Base-by-base conservation (phyloP, 2,888 invertebrate species). In the Hyles lineata region DNA sequence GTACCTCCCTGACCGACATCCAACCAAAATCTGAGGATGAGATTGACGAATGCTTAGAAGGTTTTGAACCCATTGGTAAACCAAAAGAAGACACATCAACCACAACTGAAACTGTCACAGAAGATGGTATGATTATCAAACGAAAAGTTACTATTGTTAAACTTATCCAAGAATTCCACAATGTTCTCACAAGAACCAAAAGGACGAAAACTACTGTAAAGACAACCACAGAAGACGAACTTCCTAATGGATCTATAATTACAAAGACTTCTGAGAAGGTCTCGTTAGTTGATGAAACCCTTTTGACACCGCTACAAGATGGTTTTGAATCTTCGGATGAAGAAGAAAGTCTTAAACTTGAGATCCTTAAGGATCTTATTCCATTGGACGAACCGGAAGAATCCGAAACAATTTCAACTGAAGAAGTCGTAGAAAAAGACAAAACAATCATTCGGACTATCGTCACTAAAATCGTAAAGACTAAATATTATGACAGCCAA, bases 231-330 rank as follows among this genome's bases (percentile, higher is more conserved):
- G 91, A 91, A 86, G 94, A 95, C 79, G 89, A 90, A 81, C 84
- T 91, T 77, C 91, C 92, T 2, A 90, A 93, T 85, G 92, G 93
- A 9, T 87, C 91, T 25, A 77, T 92, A n/a, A 82, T 87, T 17
- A 90, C 88, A 43, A 92, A 87, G 81, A 91, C 89, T 2, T 91
- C 86, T 80, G 91, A 92, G 85, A 92, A 90, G 77, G 83, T 90
- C 15, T 87, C 90, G 7, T 75, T 91, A 6, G 73, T 84, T 32
- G 93, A 94, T 76, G 86, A 89, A 76, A 73, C 69, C 72, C 72
- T 88, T 21, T 78, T 81, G 75, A 55, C 35, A 63, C 21, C 29
- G 29, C 0, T 25, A 29, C 25, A 72, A 29, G 70, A 70, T 50
- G 71, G 74, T n/a, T 70, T 25, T 72, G 15, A 78, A 63, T 52